These are phyloP conservation scores for Hemibagrus guttatus DNA, from an alignment of 2,797 vertebrate genomes.

Conservation along the genomic window DNA sequence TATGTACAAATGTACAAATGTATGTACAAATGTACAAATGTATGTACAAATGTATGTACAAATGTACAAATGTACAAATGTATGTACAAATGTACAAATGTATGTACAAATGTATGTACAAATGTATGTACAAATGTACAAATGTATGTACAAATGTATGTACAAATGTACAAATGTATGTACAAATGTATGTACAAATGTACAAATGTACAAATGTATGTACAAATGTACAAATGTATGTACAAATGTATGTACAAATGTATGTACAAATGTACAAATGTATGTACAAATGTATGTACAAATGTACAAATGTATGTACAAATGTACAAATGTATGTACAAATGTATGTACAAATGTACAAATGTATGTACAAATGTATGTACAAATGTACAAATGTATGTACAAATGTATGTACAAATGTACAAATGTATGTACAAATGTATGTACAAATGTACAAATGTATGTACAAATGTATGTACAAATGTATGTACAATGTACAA, in stretches of 20 bases:
- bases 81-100: too few species aligned
- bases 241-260: too few species aligned
- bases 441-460: background rate
- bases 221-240: background rate
- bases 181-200: too few species aligned
- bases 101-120: background rate
- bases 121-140: background rate
- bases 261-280: background rate
- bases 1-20: background rate
- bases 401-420: too few species aligned
- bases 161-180: background rate
- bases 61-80: background rate
- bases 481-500: background rate
- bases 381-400: background rate
- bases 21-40: too few species aligned
- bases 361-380: background rate
- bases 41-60: too few species aligned
- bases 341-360: background rate
- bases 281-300: background rate
- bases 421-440: background rate
- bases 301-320: too few species aligned
- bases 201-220: too few species aligned
- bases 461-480: too few species aligned
- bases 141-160: background rate
- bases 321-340: too few species aligned